Evolutionary conservation across 2,888 invertebrate species (phyloP), one percentile per base, ranked within the genome.

Genomic region (Epiperipatus broadwayi): DNA sequence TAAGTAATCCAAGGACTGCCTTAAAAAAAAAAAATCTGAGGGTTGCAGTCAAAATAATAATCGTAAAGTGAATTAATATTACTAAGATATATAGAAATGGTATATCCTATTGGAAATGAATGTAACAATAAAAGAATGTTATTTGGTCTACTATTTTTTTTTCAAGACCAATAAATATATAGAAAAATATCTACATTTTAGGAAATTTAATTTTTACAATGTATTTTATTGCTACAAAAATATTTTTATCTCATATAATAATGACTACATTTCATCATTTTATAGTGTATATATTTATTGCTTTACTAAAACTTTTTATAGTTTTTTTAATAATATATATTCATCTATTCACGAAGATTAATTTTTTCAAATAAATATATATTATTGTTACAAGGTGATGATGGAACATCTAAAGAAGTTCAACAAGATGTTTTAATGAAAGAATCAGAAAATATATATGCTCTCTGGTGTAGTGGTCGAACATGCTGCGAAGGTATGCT

Each of bases 401-500:
- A 83, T 58, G 78, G 78, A 10, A 69, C 69, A 39, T 61, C 68
- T n/a, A 52, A 53, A 37, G 75, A 75, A 46, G 67, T 65, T 44
- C 71, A 71, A 43, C 69, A 66, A 49, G 69, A 70, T 28, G 77
- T 78, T 1, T 68, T 87, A 53, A 68, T 75, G 44, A 85, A 89
- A 53, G 93, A 95, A 59, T 89, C 89, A 30, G 93, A 95, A 61
- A 85, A 84, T 53, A 71, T 81, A 39, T 95, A 85, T 61, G 80
- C 78, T 1, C 67, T 95, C 47, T 95, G 93, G 84, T 93, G 93
- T 59, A 84, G 85, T 47, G 95, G 95, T 0, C 67, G 95, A 25
- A 73, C 78, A 10, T 89, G 87, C 55, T 87, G 91, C 51, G 91
- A 93, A 56, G 93, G 93, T 22, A 87, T 95, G 87, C 65, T 95